Base-by-base conservation (phyloP, 2,113 vertebrate genomes). In the Spilogale gracilis region DNA sequence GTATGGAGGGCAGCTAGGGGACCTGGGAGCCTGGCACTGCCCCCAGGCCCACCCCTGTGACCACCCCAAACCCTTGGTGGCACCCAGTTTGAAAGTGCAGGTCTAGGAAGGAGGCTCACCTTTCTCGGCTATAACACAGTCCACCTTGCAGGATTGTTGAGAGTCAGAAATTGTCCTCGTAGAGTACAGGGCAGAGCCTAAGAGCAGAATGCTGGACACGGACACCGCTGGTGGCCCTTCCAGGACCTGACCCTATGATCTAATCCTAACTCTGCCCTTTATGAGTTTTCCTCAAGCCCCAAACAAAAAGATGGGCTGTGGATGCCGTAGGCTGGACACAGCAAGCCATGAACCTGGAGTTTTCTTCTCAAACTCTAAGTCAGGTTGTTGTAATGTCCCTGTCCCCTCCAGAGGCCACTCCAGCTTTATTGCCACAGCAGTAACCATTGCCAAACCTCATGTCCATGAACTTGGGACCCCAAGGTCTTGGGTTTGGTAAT, bases 401-500 rank as follows among this genome's bases (percentile, higher is more conserved):
- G 78, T 9, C 60, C 65, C 25, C 38, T 84, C 52, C 32, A 45
- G 73, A 90, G 80, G 56, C 23, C 84, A 54, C 12, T 38, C 56
- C 21, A 7, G n/a, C 30, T 79, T 58, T 12, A 2, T 17, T 21
- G 17, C 38, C 52, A 13, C 5, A 43, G 43, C 1, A 25, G 1
- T 0, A 0, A 18, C 25, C 21, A 23, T 61, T 54, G 38, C 48
- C 30, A 20, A 7, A 9, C 21, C 8, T 45, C n/a, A 0, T 0
- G 1, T 6, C 23, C 21, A 17, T 9, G 56, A 84, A 50, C 9
- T 5, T 7, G 48, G 69, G 60, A 25, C 71, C 38, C 38, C 38
- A 38, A n/a, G 13, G 30, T 27, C 38, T 71, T 50, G 80, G 43
- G n/a, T 30, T 86, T 67, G 20, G 17, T 4, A 13, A 12, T 52